These are phyloP conservation scores for Blennius ocellaris DNA, from an alignment of 2,113 vertebrate genomes.

Conservation along the genomic window DNA sequence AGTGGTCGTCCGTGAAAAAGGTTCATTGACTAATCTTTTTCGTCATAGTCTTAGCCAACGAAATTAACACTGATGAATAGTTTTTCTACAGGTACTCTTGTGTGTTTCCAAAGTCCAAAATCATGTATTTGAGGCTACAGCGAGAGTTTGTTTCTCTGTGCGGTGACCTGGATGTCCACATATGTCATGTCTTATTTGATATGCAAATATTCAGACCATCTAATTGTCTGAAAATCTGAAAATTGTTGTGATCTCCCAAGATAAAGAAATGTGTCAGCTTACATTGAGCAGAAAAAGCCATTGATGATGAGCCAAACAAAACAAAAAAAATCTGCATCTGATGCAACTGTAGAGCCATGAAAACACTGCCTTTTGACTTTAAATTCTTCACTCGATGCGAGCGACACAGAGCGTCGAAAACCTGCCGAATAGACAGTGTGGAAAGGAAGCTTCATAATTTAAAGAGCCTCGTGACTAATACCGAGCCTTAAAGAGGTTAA, in stretches of 20 bases:
- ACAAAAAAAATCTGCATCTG: slow-evolving; percentile 23
- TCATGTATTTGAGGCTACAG: too few species aligned
- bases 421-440: background rate
- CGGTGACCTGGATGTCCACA: too few species aligned
- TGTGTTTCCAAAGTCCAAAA: too few species aligned
- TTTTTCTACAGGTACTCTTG: too few species aligned
- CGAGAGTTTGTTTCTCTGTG: too few species aligned
- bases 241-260: background rate
- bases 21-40: too few species aligned
- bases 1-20: too few species aligned
- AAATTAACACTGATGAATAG: too few species aligned
- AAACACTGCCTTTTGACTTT: slow-evolving; percentile 4
- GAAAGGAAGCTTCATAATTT: background rate
- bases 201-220: too few species aligned
- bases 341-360: slow-evolving; percentile 20
- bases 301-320: slow-evolving; percentile 24
- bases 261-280: slow-evolving; percentile 10
- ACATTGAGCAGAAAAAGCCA: slow-evolving; percentile 21
- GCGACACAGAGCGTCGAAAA: background rate
- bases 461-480: background rate
- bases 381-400: slow-evolving; percentile 7
- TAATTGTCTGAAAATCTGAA: too few species aligned
- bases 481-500: slow-evolving; percentile 10
- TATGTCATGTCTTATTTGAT: too few species aligned
- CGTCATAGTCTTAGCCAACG: too few species aligned